Percentiles rank a stretch among this genome's conserved stretches.
Evolutionary conservation across 1,140 invertebrate genomes (phyloP).

Genomic region (Copidosoma floridanum): DNA sequence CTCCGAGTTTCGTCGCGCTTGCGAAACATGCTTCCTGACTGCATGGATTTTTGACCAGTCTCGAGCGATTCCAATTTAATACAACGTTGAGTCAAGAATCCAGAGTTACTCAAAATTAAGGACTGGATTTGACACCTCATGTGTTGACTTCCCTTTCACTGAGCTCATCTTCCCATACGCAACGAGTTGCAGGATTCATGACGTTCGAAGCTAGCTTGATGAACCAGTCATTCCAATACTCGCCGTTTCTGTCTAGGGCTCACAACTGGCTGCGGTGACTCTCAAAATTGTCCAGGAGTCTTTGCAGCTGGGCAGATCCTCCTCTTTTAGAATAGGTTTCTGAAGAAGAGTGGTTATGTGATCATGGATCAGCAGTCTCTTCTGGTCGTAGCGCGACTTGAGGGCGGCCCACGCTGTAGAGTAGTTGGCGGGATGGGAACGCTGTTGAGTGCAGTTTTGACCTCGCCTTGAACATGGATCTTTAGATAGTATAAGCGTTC

Average conservation of each 20-base stretch:
- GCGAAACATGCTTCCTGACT: no score
- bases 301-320: neutral
- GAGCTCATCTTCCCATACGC: neutral
- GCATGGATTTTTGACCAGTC: no score
- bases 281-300: neutral
- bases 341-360: neutral
- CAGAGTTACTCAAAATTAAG: no score
- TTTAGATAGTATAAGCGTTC: neutral
- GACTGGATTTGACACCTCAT: no score
- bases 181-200: neutral
- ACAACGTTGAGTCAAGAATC: no score
- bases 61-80: no score
- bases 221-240: conserved; percentile 13
- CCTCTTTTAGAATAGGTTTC: neutral
- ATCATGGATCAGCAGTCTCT: neutral
- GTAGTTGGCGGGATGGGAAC: neutral
- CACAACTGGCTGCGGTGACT: neutral
- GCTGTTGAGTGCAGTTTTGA: neutral
- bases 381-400: neutral
- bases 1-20: no score
- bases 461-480: neutral
- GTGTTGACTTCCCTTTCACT: no score
- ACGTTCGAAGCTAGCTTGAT: neutral
- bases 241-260: neutral
- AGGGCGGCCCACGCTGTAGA: neutral